Evolutionary conservation across 2,888 invertebrate species (phyloP).

Genomic region (Melanotus villosus): DNA sequence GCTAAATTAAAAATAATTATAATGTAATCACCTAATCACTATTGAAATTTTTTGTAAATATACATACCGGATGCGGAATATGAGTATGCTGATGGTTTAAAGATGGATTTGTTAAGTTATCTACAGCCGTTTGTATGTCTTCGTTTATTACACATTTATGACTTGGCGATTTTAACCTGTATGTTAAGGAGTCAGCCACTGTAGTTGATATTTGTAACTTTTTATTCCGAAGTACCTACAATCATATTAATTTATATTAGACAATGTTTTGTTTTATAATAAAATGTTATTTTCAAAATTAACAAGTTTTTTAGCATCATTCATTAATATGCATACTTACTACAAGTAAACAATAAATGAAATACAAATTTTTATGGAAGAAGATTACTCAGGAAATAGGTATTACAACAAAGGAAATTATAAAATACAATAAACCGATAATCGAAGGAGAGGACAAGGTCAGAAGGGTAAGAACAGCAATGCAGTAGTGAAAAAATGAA

Average conservation of each 20-base stretch:
- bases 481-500: too few species aligned
- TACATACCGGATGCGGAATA: constrained; percentile 69
- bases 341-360: too few species aligned
- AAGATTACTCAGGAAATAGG: too few species aligned
- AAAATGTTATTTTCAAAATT: too few species aligned
- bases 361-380: too few species aligned
- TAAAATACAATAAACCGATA: too few species aligned
- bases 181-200: constrained; percentile 45
- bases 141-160: background rate
- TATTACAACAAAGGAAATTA: too few species aligned
- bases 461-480: too few species aligned
- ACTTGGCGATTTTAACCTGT: constrained; percentile 21
- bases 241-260: constrained; percentile 2
- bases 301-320: too few species aligned
- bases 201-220: constrained; percentile 49
- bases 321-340: too few species aligned
- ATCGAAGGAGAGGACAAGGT: too few species aligned
- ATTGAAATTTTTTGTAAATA: background rate
- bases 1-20: constrained; percentile 60
- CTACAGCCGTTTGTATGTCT: constrained; percentile 43
- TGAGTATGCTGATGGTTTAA: constrained; percentile 55
- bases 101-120: constrained; percentile 48
- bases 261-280: background rate
- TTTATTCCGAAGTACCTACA: constrained; percentile 47
- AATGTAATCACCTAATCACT: background rate